Evolutionary conservation across 2,888 invertebrate species (phyloP).

Genomic region (Amitus sp.): DNA sequence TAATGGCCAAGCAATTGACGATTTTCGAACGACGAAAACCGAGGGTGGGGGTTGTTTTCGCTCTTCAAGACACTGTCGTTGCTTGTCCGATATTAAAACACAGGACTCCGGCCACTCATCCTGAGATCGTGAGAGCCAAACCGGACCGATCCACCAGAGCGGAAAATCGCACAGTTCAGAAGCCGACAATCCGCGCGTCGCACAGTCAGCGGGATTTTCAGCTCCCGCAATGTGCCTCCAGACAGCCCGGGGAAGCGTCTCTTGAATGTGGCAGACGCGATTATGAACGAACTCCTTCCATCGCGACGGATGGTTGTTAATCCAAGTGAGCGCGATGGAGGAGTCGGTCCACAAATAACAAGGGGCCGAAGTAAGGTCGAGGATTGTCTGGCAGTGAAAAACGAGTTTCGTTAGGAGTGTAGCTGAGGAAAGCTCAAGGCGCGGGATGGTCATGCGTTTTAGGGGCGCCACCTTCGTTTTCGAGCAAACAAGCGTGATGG

Average conservation of each 20-base stretch:
- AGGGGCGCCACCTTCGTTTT: not conserved
- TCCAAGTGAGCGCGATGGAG: slow-evolving; percentile 4
- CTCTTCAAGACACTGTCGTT: too few species aligned
- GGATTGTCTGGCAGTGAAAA: too few species aligned
- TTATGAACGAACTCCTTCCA: slow-evolving; percentile 9
- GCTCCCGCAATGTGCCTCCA: slow-evolving; percentile 4
- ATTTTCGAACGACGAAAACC: too few species aligned
- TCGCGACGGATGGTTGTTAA: not conserved
- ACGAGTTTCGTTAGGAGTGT: not conserved
- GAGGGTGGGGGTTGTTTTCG: too few species aligned
- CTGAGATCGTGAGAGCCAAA: too few species aligned
- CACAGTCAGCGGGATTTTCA: slow-evolving; percentile 8
- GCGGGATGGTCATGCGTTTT: not conserved
- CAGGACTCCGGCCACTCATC: not conserved
- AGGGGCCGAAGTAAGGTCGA: too few species aligned
- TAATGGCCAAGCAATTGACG: too few species aligned
- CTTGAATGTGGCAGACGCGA: not conserved
- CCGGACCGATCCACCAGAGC: not conserved
- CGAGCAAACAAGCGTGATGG: not conserved
- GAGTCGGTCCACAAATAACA: slow-evolving; percentile 8
- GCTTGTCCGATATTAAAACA: too few species aligned
- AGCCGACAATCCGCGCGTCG: slow-evolving; percentile 2
- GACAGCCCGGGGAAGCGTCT: not conserved
- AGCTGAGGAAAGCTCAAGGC: not conserved
- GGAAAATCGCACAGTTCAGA: not conserved